phyloP scores from a whole-genome alignment of 2,888 invertebrate genomes.

The Acrobasis consociella region DNA sequence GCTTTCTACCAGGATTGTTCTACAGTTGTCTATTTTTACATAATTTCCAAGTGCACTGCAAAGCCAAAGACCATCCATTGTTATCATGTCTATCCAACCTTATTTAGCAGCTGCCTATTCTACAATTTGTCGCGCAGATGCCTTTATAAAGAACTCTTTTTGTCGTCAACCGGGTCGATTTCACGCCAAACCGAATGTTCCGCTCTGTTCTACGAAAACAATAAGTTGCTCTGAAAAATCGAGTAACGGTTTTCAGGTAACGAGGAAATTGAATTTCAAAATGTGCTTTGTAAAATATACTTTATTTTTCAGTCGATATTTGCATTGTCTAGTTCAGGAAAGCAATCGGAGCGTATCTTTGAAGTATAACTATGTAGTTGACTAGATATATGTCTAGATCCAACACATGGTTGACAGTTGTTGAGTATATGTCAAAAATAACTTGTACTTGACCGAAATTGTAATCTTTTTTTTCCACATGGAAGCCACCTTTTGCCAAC shows the following conservation, averaged over 20 bases:
- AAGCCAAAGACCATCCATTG: constrained; percentile 3
- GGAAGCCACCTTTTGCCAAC: too few relatives aligned
- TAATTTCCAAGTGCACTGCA: not conserved
- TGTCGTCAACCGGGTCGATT: constrained; percentile 12
- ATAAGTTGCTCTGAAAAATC: constrained; percentile 11
- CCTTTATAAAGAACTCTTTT: constrained; percentile 6
- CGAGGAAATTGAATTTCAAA: not conserved
- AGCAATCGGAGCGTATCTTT: too few relatives aligned
- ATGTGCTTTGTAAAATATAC: not conserved
- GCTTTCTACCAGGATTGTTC: too few relatives aligned
- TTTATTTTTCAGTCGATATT: too few relatives aligned
- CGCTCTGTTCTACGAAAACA: constrained; percentile 13
- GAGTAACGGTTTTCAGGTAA: constrained; percentile 3
- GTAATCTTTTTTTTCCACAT: too few relatives aligned
- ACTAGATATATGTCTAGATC: too few relatives aligned
- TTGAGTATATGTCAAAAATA: too few relatives aligned
- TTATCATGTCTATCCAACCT: not conserved
- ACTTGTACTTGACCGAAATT: too few relatives aligned
- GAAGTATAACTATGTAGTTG: too few relatives aligned
- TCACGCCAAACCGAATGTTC: constrained; percentile 14
- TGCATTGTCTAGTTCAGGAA: too few relatives aligned
- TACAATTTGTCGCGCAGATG: constrained; percentile 5
- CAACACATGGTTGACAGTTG: too few relatives aligned
- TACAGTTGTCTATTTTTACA: too few relatives aligned
- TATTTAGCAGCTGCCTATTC: not conserved